Evolutionary conservation across 2,888 invertebrate genomes (phyloP).

Genomic region (Bombylius major): DNA sequence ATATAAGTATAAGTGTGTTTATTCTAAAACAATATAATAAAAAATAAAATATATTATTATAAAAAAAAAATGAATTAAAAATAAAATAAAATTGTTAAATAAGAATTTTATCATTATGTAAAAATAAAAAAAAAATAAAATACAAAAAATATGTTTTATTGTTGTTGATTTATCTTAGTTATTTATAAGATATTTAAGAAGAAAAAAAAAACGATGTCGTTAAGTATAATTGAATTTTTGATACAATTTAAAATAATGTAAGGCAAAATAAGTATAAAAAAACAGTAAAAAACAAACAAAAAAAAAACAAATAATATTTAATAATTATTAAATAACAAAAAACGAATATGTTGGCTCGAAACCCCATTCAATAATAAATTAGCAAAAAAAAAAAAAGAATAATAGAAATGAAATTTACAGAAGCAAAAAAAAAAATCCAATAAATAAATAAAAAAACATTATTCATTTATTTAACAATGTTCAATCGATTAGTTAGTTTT

Average conservation of each 20-base stretch:
- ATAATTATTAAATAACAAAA: background rate
- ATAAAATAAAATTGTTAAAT: too few relatives aligned
- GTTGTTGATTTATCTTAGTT: background rate
- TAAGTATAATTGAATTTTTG: background rate
- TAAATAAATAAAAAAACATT: background rate
- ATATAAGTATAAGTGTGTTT: too few relatives aligned
- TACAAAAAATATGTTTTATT: background rate
- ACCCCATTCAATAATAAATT: background rate
- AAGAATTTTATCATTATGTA: background rate
- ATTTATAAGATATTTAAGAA: background rate
- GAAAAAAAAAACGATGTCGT: background rate
- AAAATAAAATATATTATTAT: too few relatives aligned
- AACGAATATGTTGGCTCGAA: background rate
- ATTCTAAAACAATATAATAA: too few relatives aligned
- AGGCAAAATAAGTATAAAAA: background rate
- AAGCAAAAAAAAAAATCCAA: background rate
- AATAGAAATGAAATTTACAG: background rate
- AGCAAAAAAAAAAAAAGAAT: background rate
- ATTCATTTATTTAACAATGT: background rate
- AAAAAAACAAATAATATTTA: background rate
- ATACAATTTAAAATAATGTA: background rate
- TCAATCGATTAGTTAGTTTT: background rate
- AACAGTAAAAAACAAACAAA: too few relatives aligned
- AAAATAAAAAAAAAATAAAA: background rate
- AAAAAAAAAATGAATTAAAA: too few relatives aligned